A percentile compares a stretch with the other conserved stretches of the same genome.
These are phyloP conservation scores for Crotalus helleri DNA, from an alignment of 2,113 vertebrate genomes.

Conservation along the genomic window DNA sequence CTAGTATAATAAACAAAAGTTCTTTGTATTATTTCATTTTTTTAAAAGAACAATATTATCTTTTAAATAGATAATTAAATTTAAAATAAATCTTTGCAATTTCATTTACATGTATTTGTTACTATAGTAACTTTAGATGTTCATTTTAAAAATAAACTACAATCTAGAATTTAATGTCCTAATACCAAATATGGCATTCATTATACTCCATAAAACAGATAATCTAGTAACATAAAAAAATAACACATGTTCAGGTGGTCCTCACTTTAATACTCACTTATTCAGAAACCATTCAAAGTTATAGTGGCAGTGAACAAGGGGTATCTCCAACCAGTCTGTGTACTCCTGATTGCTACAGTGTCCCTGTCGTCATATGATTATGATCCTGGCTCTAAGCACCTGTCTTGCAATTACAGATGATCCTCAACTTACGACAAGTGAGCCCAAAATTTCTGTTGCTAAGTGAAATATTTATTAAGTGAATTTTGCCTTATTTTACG, in stretches of 20 bases:
- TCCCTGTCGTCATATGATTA: neutral
- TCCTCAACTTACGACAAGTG: neutral
- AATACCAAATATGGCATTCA: neutral
- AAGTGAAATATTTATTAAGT: neutral
- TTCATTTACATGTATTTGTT: neutral
- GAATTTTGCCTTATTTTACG: neutral
- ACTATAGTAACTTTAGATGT: neutral
- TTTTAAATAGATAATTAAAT: neutral
- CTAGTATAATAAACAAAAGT: neutral
- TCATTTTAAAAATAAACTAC: neutral
- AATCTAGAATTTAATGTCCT: neutral
- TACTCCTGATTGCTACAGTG: neutral
- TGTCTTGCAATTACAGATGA: neutral
- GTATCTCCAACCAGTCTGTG: neutral
- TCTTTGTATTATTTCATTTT: neutral
- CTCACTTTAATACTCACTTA: neutral
- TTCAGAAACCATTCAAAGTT: neutral
- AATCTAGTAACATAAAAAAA: neutral
- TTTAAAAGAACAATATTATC: neutral
- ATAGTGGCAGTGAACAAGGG: neutral
- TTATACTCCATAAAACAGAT: neutral
- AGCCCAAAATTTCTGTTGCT: neutral
- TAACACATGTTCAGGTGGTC: neutral
- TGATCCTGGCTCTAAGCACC: neutral
- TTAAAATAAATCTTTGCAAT: neutral